A percentile compares a stretch with the other conserved stretches of the same genome.
These are phyloP conservation scores for Magallana gigas DNA, from an alignment of 1,140 invertebrate species.

Conservation along the genomic window DNA sequence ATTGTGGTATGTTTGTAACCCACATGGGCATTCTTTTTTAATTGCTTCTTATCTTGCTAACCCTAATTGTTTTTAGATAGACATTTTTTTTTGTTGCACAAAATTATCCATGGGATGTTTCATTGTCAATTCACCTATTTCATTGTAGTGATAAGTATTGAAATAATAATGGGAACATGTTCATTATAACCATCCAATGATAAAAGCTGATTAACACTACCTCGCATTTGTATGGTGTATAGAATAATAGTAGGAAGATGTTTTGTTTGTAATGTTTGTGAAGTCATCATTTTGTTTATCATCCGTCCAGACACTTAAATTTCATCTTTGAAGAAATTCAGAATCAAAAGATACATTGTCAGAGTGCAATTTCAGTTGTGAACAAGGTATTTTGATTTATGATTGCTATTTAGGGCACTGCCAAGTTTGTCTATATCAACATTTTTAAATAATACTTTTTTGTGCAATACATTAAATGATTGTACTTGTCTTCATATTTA, in stretches of 20 bases:
- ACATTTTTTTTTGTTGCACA: no score
- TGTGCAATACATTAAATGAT: background rate
- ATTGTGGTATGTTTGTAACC: no score
- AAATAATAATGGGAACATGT: background rate
- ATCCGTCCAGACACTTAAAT: constrained; percentile 5
- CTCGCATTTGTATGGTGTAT: background rate
- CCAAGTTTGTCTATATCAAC: background rate
- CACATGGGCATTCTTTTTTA: no score
- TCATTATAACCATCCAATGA: background rate
- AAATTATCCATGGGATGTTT: no score
- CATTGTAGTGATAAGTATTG: no score
- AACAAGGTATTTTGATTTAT: background rate
- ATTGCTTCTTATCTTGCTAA: no score
- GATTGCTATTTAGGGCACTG: background rate
- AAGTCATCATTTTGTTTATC: constrained; percentile 9
- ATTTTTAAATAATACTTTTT: background rate
- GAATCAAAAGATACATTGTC: constrained; percentile 17
- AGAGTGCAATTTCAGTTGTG: constrained; percentile 19
- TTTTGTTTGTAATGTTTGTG: background rate
- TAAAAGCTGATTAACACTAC: background rate
- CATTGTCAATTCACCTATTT: no score
- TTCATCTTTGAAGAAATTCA: background rate
- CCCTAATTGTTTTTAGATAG: no score
- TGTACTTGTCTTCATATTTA: no score
- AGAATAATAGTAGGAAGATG: background rate